Evolutionary conservation across 2,797 vertebrate species (phyloP).

Genomic region (Gephyroberyx darwinii): DNA sequence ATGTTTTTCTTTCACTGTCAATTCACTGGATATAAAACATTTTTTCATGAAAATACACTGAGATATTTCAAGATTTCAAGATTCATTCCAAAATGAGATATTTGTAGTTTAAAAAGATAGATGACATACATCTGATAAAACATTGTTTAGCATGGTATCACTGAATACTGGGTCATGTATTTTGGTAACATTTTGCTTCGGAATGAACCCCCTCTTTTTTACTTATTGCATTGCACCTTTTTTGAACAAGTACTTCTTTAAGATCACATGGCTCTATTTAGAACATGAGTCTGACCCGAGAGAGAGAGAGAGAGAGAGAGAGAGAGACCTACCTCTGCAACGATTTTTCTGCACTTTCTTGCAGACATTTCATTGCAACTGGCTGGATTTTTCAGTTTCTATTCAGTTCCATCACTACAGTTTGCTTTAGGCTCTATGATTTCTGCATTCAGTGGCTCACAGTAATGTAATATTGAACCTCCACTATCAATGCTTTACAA

Average conservation of each 20-base stretch:
- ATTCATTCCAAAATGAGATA: too few species aligned
- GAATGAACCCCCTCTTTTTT: neutral
- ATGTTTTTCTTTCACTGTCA: conserved; percentile 12
- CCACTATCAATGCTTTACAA: neutral
- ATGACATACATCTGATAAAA: too few species aligned
- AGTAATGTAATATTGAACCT: neutral
- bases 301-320: too few species aligned
- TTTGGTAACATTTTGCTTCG: neutral
- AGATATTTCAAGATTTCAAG: too few species aligned
- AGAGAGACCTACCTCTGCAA: neutral
- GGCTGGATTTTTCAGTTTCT: neutral
- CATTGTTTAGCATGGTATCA: neutral
- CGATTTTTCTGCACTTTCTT: neutral
- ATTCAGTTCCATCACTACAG: neutral
- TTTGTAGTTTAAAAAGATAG: too few species aligned
- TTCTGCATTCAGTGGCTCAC: neutral
- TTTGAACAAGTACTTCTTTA: too few species aligned
- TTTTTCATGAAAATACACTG: too few species aligned
- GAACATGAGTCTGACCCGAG: too few species aligned
- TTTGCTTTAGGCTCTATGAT: neutral
- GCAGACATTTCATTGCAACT: neutral
- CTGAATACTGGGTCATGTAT: neutral
- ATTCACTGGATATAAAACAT: conserved; percentile 6
- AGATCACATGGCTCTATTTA: too few species aligned
- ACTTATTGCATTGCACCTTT: neutral